These are phyloP conservation scores for Xestia c-nigrum DNA, from an alignment of 2,888 invertebrate genomes.

Conservation along the genomic window DNA sequence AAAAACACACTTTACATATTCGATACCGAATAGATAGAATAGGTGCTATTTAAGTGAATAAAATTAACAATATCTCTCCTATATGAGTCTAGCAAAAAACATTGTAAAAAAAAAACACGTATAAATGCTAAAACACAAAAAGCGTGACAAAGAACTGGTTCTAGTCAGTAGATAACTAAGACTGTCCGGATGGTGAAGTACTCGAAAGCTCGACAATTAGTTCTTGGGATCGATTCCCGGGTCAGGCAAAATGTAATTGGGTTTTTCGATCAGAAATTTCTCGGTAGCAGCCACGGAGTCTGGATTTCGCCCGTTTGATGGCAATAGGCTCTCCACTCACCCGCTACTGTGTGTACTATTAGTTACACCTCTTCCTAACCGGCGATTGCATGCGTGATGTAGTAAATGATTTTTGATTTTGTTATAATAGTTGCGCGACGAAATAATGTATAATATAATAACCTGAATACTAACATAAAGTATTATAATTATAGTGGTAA, in stretches of 20 bases:
- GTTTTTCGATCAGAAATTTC: background rate
- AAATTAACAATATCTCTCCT: background rate
- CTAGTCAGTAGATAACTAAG: background rate
- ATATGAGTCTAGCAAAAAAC: background rate
- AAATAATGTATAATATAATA: constrained; percentile 11
- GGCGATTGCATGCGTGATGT: background rate
- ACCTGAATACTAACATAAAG: background rate
- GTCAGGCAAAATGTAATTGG: background rate
- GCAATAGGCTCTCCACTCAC: background rate
- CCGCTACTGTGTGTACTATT: background rate
- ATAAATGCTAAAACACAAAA: background rate
- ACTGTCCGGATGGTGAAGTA: background rate
- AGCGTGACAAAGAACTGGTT: background rate
- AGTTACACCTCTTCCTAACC: background rate
- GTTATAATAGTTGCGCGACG: background rate
- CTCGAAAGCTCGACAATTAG: no score
- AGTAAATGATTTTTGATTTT: background rate
- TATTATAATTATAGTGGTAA: constrained; percentile 6
- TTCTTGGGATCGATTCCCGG: background rate
- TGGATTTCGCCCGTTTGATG: background rate
- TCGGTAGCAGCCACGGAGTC: background rate
- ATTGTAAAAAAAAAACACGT: background rate
- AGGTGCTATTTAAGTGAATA: background rate
- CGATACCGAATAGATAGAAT: no score
- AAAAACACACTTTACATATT: background rate